Conservation (phyloP, 1,140 invertebrate genomes). For the Caenorhabditis briggsae region DNA sequence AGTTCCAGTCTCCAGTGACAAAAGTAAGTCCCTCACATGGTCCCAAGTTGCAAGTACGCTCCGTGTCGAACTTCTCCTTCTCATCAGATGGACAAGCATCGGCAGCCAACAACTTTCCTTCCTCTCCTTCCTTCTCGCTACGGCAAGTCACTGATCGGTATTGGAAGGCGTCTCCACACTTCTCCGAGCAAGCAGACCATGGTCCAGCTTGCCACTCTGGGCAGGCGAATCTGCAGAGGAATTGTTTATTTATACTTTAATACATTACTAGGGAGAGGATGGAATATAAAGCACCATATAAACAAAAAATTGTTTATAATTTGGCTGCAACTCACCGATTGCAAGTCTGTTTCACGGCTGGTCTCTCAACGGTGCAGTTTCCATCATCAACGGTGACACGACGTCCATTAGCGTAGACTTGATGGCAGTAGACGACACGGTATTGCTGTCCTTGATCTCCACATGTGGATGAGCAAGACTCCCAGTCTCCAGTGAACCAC, state of each 20-base stretch:
- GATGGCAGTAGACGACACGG: slow-evolving; percentile 82
- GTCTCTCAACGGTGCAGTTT: slow-evolving; percentile 85
- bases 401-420: slow-evolving; percentile 83
- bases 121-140: slow-evolving; percentile 83
- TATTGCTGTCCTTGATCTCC: slow-evolving; percentile 83
- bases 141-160: slow-evolving; percentile 82
- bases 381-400: slow-evolving; percentile 84
- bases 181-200: slow-evolving; percentile 78
- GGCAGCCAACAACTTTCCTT: slow-evolving; percentile 83
- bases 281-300: slow-evolving; percentile 17
- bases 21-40: slow-evolving; percentile 93
- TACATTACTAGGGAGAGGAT: not conserved
- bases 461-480: slow-evolving; percentile 85
- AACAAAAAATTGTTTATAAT: slow-evolving; percentile 22
- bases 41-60: slow-evolving; percentile 84
- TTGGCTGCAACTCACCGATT: slow-evolving; percentile 80
- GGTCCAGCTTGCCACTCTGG: slow-evolving; percentile 86
- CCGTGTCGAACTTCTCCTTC: slow-evolving; percentile 83
- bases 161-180: slow-evolving; percentile 83
- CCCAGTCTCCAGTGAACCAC: slow-evolving; percentile 88
- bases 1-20: slow-evolving; percentile 88
- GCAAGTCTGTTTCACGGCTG: slow-evolving; percentile 83
- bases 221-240: slow-evolving; percentile 81
- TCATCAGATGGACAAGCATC: slow-evolving; percentile 78
- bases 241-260: slow-evolving; percentile 37